Evolutionary conservation across 53 echinoderm and acorn worm species (phyloP).

Genomic region (Mesocentrotus franciscanus): DNA sequence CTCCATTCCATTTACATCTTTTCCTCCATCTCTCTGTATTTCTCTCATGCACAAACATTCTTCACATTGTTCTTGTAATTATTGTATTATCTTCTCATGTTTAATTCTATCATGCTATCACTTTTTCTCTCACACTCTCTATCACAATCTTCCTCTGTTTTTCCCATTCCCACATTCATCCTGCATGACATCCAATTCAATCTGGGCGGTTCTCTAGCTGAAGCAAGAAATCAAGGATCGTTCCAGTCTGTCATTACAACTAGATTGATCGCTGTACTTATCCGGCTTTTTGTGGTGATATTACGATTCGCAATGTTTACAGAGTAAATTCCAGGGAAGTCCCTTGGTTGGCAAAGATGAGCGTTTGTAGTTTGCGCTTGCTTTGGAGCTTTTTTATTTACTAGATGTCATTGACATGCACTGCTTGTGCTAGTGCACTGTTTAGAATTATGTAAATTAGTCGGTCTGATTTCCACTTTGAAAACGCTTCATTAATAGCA

Average conservation of each 20-base stretch:
- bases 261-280: conserved; percentile 64
- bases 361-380: conserved; percentile 47
- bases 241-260: conserved; percentile 55
- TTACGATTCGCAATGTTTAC: conserved; percentile 58
- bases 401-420: conserved; percentile 62
- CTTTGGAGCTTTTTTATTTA: conserved; percentile 33
- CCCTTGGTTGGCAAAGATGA: conserved; percentile 45
- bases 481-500: neutral
- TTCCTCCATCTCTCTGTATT: neutral
- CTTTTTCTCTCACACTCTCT: neutral
- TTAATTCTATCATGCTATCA: neutral
- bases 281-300: conserved; percentile 52
- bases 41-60: neutral
- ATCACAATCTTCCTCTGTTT: neutral
- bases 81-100: neutral
- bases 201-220: conserved; percentile 26
- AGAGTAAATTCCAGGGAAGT: conserved; percentile 61
- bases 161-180: conserved; percentile 1
- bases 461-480: neutral
- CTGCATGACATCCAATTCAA: conserved; percentile 44
- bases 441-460: conserved; percentile 15
- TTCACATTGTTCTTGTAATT: neutral
- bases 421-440: conserved; percentile 33
- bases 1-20: neutral
- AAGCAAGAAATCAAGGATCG: conserved; percentile 48